Base-by-base conservation (phyloP, 1,140 invertebrate genomes). In the Philaenus spumarius region DNA sequence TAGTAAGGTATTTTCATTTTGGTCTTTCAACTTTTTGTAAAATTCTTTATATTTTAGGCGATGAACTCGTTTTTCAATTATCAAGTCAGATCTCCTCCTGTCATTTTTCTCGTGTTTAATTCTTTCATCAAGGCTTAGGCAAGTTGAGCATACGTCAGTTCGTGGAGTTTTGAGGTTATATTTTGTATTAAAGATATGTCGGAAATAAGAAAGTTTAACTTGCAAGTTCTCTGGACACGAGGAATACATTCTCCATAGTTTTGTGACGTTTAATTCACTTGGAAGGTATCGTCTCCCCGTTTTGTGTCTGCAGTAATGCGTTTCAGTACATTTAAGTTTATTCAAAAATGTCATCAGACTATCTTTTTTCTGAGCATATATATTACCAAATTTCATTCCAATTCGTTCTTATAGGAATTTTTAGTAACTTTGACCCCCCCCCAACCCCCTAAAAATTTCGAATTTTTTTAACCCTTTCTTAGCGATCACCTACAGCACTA, bases 31-130 rank as follows among this genome's bases (percentile, higher is more conserved):
- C 20, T 61, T 43, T n/a, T 67, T 23, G 61, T 63, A 72, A 61
- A 72, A 73, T 24, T 61, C 58, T 23, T 69, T 67, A 23, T 66
- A 66, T 54, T 58, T 65, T 47, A 66, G 46, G 51, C 64, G 69
- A 46, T 71, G 67, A 0, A 66, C 53, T 26, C 62, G 34, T 47
- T 62, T 56, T 60, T 68, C 48, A 48, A 48, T 56, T 17, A 62
- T 61, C 15, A 70, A 50, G 9, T 61, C 30, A 1, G 52, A 15
- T 55, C 60, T 64, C 43, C 48, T 43, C n/a, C 14, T n/a, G 26
- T 9, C 7, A 23, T 55, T 24, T 26, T 24, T 62, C 51, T 43
- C 52, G 23, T 22, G 39, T 60, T 65, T 66, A 15, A 68, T 52
- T 55, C 54, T 37, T 43, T 64, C 55, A 23, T 14, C 14, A 7